Conservation (phyloP, 53 echinoderm and acorn worm species). For the Zoroaster sp. region DNA sequence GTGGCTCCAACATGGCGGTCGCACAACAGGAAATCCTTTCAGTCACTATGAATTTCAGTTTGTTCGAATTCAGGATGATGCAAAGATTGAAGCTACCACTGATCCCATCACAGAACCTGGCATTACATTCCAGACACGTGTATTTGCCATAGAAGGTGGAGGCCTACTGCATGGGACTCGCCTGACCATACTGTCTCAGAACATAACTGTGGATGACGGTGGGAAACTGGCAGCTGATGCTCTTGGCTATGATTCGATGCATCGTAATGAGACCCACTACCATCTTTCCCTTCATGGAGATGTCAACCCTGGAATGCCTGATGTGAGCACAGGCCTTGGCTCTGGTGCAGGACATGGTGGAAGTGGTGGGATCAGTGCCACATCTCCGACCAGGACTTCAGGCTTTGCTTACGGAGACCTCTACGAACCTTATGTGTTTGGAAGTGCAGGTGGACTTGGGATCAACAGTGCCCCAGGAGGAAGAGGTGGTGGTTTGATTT, state of each 20-base stretch:
- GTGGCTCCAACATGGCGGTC: conserved; percentile 87
- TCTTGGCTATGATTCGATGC: conserved; percentile 69
- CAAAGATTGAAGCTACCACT: conserved; percentile 71
- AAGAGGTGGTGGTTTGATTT: conserved; percentile 85
- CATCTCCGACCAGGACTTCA: conserved; percentile 32
- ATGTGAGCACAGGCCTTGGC: conserved; percentile 42
- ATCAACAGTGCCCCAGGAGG: conserved; percentile 49
- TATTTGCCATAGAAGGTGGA: conserved; percentile 83
- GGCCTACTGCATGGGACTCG: conserved; percentile 81
- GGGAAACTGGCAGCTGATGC: conserved; percentile 82
- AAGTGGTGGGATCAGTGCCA: conserved; percentile 79
- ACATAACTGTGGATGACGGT: conserved; percentile 89
- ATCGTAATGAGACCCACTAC: conserved; percentile 74
- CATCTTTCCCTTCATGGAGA: conserved; percentile 80
- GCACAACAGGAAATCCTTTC: conserved; percentile 71
- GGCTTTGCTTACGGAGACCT: conserved; percentile 92
- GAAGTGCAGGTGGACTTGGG: conserved; percentile 80
- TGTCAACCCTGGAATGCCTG: conserved; percentile 87
- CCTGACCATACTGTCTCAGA: conserved; percentile 71
- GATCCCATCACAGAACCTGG: conserved; percentile 87
- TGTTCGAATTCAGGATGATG: conserved; percentile 78
- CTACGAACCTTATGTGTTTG: conserved; percentile 87
- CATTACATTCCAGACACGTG: conserved; percentile 71
- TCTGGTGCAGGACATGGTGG: conserved; percentile 93
- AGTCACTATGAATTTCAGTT: conserved; percentile 80